Evolutionary conservation across 2,113 vertebrate species (phyloP), one percentile per base, ranked within the genome.

Genomic region (Dromiciops gliroides): DNA sequence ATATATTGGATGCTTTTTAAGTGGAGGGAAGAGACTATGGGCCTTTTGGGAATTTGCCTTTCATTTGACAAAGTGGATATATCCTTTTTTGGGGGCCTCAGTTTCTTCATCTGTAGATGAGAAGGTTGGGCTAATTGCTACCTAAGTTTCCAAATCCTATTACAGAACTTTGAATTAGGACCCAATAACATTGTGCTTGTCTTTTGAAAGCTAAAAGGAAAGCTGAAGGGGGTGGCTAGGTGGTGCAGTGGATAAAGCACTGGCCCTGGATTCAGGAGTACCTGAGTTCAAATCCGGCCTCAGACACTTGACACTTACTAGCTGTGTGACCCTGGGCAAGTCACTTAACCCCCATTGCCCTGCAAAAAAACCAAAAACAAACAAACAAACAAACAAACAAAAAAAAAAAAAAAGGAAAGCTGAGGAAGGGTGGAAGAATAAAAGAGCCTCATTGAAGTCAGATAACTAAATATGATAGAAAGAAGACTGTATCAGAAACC

Each of bases 21-120:
- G 98, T 93, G 67, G 83, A 93, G 89, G 50, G 48, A 95, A 89
- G 96, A 97, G 89, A 96, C 88, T 89, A 95, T 24, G 95, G 96
- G 14, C 92, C 95, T 97, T 98, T 97, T 96, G 95, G 95, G 91
- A 16, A 47, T 94, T 98, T 97, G 92, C 97, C 92, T 96, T 96
- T 96, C 96, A 12, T 95, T 91, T 97, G 44, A 95, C 49, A 95
- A 90, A 83, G 16, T 83, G 19, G 67, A 44, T 19, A 44, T 44
- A 44, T 7, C 19, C 37, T 23, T 44, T 44, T n/a, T 44, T 23
- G 16, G 2, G 67, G 1, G 19, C 2, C n/a, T 83, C 4, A 19
- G 7, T 44, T 44, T 83, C n/a, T 44, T 44, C 67, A 22, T 44
- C 19, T 83, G n/a, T 23, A 83, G 67, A 83, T 44, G n/a, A 44